Conservation (phyloP, 2,113 vertebrate species). For the Struthio camelus region DNA sequence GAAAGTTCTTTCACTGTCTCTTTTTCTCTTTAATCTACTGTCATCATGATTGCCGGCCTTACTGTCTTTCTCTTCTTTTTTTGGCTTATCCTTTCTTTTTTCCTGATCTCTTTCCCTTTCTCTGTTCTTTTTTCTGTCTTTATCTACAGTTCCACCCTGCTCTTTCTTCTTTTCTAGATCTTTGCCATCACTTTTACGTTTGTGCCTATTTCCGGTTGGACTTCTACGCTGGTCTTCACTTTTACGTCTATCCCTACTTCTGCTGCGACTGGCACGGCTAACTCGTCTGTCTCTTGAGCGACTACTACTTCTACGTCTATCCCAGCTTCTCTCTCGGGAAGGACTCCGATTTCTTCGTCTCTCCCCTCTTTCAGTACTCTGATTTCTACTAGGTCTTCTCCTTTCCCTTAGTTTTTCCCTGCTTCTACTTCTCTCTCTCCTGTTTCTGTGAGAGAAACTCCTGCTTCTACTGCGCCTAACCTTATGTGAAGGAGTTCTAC, state of each 20-base stretch:
- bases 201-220: conserved; percentile 80
- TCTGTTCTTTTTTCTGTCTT: conserved; percentile 87
- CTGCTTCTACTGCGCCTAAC: conserved; percentile 86
- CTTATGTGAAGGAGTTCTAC: conserved; percentile 80
- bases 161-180: conserved; percentile 89
- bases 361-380: conserved; percentile 79
- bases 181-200: conserved; percentile 81
- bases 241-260: conserved; percentile 88
- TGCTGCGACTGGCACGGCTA: conserved; percentile 89
- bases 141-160: conserved; percentile 80
- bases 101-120: conserved; percentile 83
- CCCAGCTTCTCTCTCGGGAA: conserved; percentile 84
- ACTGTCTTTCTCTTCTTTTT: conserved; percentile 83
- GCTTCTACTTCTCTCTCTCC: conserved; percentile 80
- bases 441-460: conserved; percentile 79
- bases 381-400: conserved; percentile 84
- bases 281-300: conserved; percentile 86
- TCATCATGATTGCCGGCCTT: conserved; percentile 82
- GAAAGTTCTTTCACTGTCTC: conserved; percentile 87
- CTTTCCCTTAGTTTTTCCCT: conserved; percentile 81
- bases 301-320: conserved; percentile 83
- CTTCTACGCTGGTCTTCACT: conserved; percentile 83
- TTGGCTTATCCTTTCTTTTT: conserved; percentile 87
- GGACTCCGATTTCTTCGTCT: conserved; percentile 81
- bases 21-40: conserved; percentile 90